These are phyloP conservation scores for Crotalus viridis DNA, from an alignment of 2,113 vertebrate genomes.

Conservation along the genomic window DNA sequence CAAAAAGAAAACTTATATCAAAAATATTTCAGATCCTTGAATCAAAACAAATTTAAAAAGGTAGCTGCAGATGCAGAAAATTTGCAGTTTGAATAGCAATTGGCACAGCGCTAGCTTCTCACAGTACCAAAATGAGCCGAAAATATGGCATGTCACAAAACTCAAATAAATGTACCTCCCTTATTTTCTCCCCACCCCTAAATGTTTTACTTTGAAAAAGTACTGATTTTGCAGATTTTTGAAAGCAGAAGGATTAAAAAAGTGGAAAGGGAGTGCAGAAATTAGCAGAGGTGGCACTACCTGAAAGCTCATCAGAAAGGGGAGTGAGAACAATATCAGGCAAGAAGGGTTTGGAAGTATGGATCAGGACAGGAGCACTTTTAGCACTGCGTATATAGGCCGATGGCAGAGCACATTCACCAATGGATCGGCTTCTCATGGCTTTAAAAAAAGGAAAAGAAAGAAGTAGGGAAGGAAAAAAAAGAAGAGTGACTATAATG, in stretches of 20 bases:
- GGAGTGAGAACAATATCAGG: conserved; percentile 96
- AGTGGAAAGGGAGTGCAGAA: conserved; percentile 83
- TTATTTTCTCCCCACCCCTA: conserved; percentile 59
- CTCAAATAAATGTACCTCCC: conserved; percentile 66
- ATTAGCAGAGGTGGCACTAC: conserved; percentile 93
- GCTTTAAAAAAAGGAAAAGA: conserved; percentile 87
- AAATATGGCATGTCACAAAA: conserved; percentile 70
- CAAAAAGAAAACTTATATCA: conserved; percentile 33
- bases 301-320: conserved; percentile 99
- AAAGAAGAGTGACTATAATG: conserved; percentile 82
- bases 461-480: conserved; percentile 80
- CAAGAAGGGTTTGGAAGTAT: conserved; percentile 98
- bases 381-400: conserved; percentile 99
- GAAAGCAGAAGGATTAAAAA: conserved; percentile 78
- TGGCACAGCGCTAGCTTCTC: conserved; percentile 82
- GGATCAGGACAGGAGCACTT: conserved; percentile 99
- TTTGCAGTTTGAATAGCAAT: conserved; percentile 58
- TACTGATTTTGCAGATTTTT: conserved; percentile 73
- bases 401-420: conserved; percentile 99
- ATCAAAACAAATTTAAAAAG: conserved; percentile 18
- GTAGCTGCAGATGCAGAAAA: conserved; percentile 32
- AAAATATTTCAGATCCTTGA: conserved; percentile 25
- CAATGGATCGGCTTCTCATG: conserved; percentile 99
- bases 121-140: conserved; percentile 77
- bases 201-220: conserved; percentile 72